Evolutionary conservation across 2,888 invertebrate genomes (phyloP), one percentile per base, ranked within the genome.

Genomic region (Coecobrya sp.): DNA sequence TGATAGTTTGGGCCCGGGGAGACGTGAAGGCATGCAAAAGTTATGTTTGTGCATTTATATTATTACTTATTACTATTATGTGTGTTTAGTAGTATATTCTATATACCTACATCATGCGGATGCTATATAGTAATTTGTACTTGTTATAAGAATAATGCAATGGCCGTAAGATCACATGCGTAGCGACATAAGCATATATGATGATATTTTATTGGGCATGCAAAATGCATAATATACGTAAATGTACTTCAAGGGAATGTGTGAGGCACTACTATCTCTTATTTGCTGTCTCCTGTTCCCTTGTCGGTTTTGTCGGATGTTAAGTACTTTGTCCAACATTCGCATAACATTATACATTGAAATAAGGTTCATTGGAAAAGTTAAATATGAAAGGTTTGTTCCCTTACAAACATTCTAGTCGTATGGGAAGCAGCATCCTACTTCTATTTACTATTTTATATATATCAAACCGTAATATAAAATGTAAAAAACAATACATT

Each of bases 11-110:
- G 55, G 85, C 90, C 76, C 19, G 65, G 79, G 85, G 86, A 90
- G 90, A 90, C 90, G 90, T 90, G 90, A 90, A 85, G 90, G 90
- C 90, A 90, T 90, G 90, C 86, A 79, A 90, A 90, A 90, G 65
- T 81, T 82, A 55, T 82, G 22, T 49, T 22, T 19, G n/a, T 49
- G 65, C 55, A 42, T 73, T 42, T 73, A 52, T 86, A 86, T 36
- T 68, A 45, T 45, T 30, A 19, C 36, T 22, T 65, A 27, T 65
- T 68, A n/a, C 68, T 30, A 68, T 30, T 30, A 68, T 68, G 1
- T 79, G 22, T 79, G 52, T 49, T 22, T 49, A 27, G 25, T 49
- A 68, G 52, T 16, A 52, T 16, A 52, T 52, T 11, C 10, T 7
- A 16, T 52, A n/a, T 52, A 52, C 5, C 36, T 4, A 10, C 62